Base-by-base conservation (phyloP, 2,113 vertebrate genomes). In the Chloroceryle aenea region DNA sequence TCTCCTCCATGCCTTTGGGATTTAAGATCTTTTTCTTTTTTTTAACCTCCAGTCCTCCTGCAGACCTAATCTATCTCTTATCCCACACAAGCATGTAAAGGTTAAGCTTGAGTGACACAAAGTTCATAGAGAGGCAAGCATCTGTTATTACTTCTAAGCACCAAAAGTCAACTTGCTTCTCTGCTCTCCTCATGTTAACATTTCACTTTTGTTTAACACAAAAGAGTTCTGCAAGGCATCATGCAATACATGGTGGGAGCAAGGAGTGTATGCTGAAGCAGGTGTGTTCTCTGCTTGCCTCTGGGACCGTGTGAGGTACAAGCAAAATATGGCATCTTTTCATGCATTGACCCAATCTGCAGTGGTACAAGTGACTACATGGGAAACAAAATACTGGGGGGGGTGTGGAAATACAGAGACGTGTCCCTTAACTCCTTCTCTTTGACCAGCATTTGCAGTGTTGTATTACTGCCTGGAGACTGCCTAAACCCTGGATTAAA, bases 71-170 rank as follows among this genome's bases (percentile, higher is more conserved):
- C 87, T 89, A 25, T 79, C 87, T 92, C 84, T 92, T 92, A 94
- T 89, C 90, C 91, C 94, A 80, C 63, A 93, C 48, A 85, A 82
- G 71, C 78, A 90, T 90, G 68, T 95, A 93, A 93, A 97, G 95
- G 92, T 96, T 97, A 95, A 92, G 66, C 82, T 52, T 84, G 90
- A 92, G 59, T 95, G 89, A 90, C 93, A 96, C 34, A 59, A 86
- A 93, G 91, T 96, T 96, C 95, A 88, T 79, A 67, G 67, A 1
- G 4, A 93, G 64, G 95, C 25, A 75, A 93, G 88, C 72, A 94
- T 84, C 85, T 88, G 34, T 96, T 96, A 88, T 64, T 91, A 52
- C 55, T 96, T 90, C 72, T 75, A 80, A 92, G 63, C 87, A 88
- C 34, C 79, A 81, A 64, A 90, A 96, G 68, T 86, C 87, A 86